phyloP scores from a whole-genome alignment of 2,888 invertebrate genomes.

The Campopleginae sp. region DNA sequence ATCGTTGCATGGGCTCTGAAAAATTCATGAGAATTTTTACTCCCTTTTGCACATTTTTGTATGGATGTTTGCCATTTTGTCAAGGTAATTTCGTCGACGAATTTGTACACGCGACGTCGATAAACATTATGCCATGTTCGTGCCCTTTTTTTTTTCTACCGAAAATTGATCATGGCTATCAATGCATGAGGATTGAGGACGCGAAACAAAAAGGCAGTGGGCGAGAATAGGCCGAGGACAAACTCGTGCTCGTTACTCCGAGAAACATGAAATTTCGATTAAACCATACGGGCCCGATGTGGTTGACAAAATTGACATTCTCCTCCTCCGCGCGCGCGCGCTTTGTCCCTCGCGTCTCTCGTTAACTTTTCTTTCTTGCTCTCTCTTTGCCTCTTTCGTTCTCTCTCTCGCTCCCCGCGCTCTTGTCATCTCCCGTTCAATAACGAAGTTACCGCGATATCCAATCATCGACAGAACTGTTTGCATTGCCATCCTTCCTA shows the following conservation, averaged over 20 bases:
- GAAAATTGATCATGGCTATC: conserved; percentile 52
- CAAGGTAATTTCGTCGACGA: neutral
- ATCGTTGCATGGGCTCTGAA: neutral
- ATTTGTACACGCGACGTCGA: neutral
- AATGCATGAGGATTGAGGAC: conserved; percentile 19
- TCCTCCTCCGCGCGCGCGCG: conserved; percentile 6
- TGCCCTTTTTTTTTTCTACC: conserved; percentile 13
- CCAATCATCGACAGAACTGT: conserved; percentile 55
- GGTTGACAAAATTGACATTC: conserved; percentile 67
- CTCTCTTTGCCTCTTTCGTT: neutral
- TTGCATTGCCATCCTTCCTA: conserved; percentile 53
- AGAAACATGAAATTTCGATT: conserved; percentile 74
- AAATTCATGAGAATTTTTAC: neutral
- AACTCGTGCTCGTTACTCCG: conserved; percentile 59
- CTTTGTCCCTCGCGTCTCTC: neutral
- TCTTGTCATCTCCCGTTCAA: conserved; percentile 49
- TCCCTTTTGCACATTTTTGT: neutral
- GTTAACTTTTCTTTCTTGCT: conserved; percentile 14
- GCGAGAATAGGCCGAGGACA: conserved; percentile 62
- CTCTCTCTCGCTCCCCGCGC: conserved; percentile 26
- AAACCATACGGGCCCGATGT: conserved; percentile 66
- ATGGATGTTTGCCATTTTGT: neutral
- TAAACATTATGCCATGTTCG: conserved; percentile 9
- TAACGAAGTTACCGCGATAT: conserved; percentile 66
- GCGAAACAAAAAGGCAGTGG: conserved; percentile 44